Evolutionary conservation across 2,113 vertebrate species (phyloP), one percentile per base, ranked within the genome.

Genomic region (Electrona antarctica): DNA sequence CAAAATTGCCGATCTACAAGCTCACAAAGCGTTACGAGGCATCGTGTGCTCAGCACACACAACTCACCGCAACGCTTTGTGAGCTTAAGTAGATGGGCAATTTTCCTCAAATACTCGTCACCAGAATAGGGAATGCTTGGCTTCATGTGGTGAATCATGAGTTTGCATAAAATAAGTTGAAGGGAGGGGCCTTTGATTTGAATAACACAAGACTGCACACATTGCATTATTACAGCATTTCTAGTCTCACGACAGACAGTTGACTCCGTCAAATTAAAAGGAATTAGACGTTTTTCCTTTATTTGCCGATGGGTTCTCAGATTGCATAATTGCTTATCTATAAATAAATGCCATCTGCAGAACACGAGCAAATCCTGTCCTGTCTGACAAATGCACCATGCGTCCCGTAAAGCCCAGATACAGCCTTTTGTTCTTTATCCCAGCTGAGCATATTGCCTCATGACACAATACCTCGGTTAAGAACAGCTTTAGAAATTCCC

Each of bases 151-250:
- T 33, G 74, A 69, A 8, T 73, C 82, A 81, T 86, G 69, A 73
- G 67, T 86, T 81, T 61, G 60, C 77, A 87, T 68, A 73, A 85
- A 83, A 79, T 71, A 58, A 67, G 60, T 52, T 3, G 45, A 67
- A 49, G 29, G 49, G 12, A 64, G 60, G 71, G 51, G 71, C 56
- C 64, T 71, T 67, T 81, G 9, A 79, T 86, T 78, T 79, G 71
- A 87, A 80, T 80, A 69, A 62, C 66, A 69, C 64, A 82, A 84
- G 77, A 60, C 29, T 64, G 58, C 71, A 67, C 76, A 79, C 50
- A 54, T 33, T 29, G 67, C 46, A 54, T 15, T 41, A 41, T 41
- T 41, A 60, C 58, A 57, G 55, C 45, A 57, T 64, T 64, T 51
- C 67, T 86, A 21, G 21, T 21, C 1, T 21, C 21, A 21, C 21